These are phyloP conservation scores for Coregonus clupeaformis DNA, from an alignment of 2,113 vertebrate genomes.

Conservation along the genomic window DNA sequence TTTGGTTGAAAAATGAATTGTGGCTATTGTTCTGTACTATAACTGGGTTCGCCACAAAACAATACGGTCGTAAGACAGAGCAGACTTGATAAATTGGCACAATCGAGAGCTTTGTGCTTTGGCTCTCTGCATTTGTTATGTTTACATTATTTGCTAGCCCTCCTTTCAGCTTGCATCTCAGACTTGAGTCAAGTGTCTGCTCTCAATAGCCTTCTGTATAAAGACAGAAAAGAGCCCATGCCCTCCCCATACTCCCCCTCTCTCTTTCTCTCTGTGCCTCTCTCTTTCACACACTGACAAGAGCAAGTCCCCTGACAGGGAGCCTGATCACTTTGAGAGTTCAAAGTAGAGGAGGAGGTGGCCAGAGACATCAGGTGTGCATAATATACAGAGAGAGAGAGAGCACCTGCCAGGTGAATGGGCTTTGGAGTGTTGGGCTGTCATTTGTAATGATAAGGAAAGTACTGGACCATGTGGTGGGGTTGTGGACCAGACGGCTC, in stretches of 20 bases:
- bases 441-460: conserved; percentile 26
- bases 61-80: conserved; percentile 3
- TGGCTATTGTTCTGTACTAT: too few relatives aligned
- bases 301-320: conserved; percentile 57
- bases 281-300: conserved; percentile 39
- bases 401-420: conserved; percentile 37
- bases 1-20: not conserved
- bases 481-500: conserved; percentile 9
- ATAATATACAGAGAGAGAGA: conserved; percentile 3
- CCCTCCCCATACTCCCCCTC: not conserved
- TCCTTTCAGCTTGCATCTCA: conserved; percentile 67
- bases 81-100: conserved; percentile 31
- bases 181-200: conserved; percentile 51
- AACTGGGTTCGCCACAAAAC: not conserved
- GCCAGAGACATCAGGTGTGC: conserved; percentile 57
- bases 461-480: conserved; percentile 18
- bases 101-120: conserved; percentile 60
- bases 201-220: conserved; percentile 73
- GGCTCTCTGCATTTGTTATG: conserved; percentile 55
- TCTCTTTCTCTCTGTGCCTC: not conserved
- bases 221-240: conserved; percentile 56
- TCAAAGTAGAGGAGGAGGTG: conserved; percentile 34
- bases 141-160: conserved; percentile 53
- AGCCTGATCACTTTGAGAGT: conserved; percentile 37
- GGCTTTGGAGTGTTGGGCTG: not conserved